These are phyloP conservation scores for Hypsopygia costalis DNA, from an alignment of 2,888 invertebrate species.

Conservation along the genomic window DNA sequence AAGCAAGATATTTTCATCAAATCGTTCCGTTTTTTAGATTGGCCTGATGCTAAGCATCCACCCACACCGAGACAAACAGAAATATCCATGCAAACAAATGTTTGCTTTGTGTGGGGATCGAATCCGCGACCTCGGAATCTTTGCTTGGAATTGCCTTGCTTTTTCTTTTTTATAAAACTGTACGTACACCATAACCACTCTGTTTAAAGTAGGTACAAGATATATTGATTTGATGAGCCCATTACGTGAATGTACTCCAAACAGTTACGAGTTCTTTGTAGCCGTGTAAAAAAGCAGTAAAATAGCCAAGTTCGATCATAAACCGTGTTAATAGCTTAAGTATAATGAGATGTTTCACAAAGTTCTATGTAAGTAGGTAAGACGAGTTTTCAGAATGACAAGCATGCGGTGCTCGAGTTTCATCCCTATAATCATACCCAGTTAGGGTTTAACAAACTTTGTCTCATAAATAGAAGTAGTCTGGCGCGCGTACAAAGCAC, in stretches of 20 bases:
- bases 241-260: constrained; percentile 10
- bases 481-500: constrained; percentile 14
- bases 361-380: constrained; percentile 35
- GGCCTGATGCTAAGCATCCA: too few species aligned
- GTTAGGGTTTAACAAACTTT: constrained; percentile 27
- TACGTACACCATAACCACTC: too few species aligned
- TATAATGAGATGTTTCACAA: constrained; percentile 47
- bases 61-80: too few species aligned
- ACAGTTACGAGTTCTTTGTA: constrained; percentile 24
- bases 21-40: too few species aligned
- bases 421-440: constrained; percentile 16
- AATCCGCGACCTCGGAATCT: too few species aligned
- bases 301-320: constrained; percentile 38
- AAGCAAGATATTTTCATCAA: too few species aligned
- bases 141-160: too few species aligned
- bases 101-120: too few species aligned
- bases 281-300: constrained; percentile 31
- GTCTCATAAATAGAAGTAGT: constrained; percentile 37
- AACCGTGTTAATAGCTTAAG: constrained; percentile 34
- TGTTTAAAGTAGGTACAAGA: background rate
- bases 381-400: constrained; percentile 19
- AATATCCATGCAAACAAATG: too few species aligned
- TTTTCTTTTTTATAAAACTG: too few species aligned
- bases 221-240: constrained; percentile 16
- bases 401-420: constrained; percentile 26